Percentiles rank a stretch among this genome's conserved stretches.
phyloP scores from a whole-genome alignment of 2,113 vertebrate species.

The Myodes glareolus region DNA sequence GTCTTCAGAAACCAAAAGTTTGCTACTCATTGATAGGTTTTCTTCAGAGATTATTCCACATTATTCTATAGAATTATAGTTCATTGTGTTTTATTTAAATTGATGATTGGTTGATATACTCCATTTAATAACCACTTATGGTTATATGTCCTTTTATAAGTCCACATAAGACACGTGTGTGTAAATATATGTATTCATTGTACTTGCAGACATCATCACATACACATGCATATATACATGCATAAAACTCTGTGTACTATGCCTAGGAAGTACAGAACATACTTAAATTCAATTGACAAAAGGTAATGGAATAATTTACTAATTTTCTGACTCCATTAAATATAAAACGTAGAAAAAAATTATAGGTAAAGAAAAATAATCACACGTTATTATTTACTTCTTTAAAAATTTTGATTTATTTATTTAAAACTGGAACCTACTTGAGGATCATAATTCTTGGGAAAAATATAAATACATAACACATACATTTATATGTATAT shows the following conservation, averaged over 20 bases:
- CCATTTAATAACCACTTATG: not conserved
- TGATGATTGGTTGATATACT: not conserved
- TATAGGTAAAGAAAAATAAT: no score
- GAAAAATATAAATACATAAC: no score
- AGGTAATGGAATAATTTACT: no score
- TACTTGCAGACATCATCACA: not conserved
- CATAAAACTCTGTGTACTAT: not conserved
- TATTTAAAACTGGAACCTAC: no score
- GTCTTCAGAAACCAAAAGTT: not conserved
- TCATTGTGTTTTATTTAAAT: not conserved
- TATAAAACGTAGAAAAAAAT: no score
- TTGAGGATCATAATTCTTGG: no score
- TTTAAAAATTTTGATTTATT: no score
- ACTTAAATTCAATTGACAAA: no score
- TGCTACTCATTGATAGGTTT: not conserved
- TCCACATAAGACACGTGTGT: not conserved
- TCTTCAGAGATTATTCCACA: not conserved
- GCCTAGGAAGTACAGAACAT: not conserved
- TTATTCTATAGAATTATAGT: not conserved
- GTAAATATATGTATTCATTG: not conserved
- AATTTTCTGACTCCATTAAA: no score
- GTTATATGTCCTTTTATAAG: rapidly evolving
- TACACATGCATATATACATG: not conserved
- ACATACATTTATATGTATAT: no score
- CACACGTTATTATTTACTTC: no score